Evolutionary conservation across 2,797 vertebrate genomes (phyloP).

Genomic region (Poecilia velifera): DNA sequence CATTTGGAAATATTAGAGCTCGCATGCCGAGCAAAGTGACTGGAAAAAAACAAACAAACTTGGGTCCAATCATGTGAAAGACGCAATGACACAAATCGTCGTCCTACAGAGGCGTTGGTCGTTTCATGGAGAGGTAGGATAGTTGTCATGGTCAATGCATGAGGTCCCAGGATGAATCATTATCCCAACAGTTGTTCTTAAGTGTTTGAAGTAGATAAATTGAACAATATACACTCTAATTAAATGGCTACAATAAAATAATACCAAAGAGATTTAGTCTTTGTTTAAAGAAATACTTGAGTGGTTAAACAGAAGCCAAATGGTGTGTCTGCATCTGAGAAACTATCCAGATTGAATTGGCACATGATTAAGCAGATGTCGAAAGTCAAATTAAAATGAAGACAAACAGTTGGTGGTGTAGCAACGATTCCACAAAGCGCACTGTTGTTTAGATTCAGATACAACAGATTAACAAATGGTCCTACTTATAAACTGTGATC

Average conservation of each 20-base stretch:
- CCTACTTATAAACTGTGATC: constrained; percentile 54
- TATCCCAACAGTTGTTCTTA: constrained; percentile 39
- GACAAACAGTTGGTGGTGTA: constrained; percentile 24
- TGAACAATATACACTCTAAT: neutral
- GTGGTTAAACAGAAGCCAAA: constrained; percentile 20
- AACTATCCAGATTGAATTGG: constrained; percentile 26
- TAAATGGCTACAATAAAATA: constrained; percentile 5
- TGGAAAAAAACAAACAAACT: constrained; percentile 4
- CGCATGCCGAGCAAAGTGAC: constrained; percentile 4
- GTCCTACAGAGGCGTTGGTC: constrained; percentile 51
- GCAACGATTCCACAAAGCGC: constrained; percentile 8
- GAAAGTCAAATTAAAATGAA: constrained; percentile 10
- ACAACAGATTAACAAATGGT: constrained; percentile 39
- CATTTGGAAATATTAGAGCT: constrained; percentile 4
- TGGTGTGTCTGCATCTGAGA: neutral
- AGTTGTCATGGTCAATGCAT: constrained; percentile 71
- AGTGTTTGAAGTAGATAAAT: constrained; percentile 3
- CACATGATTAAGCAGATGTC: constrained; percentile 26
- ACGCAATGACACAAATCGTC: constrained; percentile 22
- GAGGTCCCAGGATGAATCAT: constrained; percentile 51
- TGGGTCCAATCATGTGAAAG: constrained; percentile 15
- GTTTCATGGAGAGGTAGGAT: constrained; percentile 77
- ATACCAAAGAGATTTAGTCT: constrained; percentile 8
- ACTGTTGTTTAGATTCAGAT: constrained; percentile 22
- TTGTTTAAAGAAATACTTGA: constrained; percentile 5